Evolutionary conservation across 2,888 invertebrate genomes (phyloP).

Genomic region (Glomeris marginata): DNA sequence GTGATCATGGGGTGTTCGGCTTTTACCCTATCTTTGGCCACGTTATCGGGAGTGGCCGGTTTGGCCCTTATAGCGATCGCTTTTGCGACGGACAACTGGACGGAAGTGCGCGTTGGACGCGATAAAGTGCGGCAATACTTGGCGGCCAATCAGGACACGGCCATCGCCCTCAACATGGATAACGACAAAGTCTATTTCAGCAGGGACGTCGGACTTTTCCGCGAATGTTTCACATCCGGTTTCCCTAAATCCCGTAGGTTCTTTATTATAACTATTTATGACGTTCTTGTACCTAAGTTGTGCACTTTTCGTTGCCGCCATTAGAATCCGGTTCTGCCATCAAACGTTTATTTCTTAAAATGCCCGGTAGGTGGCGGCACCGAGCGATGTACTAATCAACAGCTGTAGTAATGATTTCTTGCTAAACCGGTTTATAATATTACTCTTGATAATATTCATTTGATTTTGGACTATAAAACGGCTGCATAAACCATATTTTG

Average conservation of each 20-base stretch:
- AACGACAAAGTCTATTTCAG: conserved; percentile 78
- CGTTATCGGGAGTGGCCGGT: conserved; percentile 88
- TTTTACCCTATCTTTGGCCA: conserved; percentile 84
- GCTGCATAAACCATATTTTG: too few species aligned
- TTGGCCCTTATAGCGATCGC: conserved; percentile 84
- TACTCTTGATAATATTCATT: too few species aligned
- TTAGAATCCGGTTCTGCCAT: conserved; percentile 2
- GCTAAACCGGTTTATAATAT: too few species aligned
- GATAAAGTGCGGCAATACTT: conserved; percentile 48
- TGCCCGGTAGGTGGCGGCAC: too few species aligned
- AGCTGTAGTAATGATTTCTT: too few species aligned
- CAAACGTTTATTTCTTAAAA: not conserved
- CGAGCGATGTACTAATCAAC: too few species aligned
- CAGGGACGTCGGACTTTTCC: conserved; percentile 81
- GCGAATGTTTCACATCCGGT: conserved; percentile 87
- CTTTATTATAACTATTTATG: not conserved
- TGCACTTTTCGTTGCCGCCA: not conserved
- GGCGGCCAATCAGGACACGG: conserved; percentile 22
- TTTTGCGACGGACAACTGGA: conserved; percentile 94
- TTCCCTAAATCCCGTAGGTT: conserved; percentile 41
- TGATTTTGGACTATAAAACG: too few species aligned
- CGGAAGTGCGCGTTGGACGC: conserved; percentile 81
- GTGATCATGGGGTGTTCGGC: conserved; percentile 36
- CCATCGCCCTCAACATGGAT: conserved; percentile 41
- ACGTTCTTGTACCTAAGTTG: not conserved